phyloP scores from a whole-genome alignment of 2,113 vertebrate species.

The Leucosticte australis region DNA sequence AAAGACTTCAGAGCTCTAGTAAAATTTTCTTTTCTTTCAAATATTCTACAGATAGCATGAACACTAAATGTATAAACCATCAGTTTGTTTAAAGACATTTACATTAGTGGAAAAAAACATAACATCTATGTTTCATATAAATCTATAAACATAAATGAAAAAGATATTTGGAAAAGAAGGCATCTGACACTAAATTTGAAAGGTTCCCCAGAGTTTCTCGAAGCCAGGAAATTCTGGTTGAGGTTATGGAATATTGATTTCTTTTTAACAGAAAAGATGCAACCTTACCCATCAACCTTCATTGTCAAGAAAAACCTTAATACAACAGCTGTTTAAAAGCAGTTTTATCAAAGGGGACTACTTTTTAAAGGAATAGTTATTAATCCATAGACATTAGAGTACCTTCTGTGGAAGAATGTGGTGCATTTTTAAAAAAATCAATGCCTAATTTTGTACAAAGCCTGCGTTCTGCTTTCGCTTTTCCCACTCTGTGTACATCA shows the following conservation, averaged over 20 bases:
- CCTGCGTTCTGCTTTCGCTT: conserved; percentile 30
- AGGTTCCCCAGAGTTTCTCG: neutral
- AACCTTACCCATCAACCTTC: neutral
- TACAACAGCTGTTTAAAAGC: conserved; percentile 27
- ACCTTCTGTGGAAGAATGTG: conserved; percentile 15
- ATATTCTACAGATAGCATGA: neutral
- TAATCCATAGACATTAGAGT: conserved; percentile 29
- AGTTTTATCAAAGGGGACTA: neutral
- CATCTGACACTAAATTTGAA: neutral
- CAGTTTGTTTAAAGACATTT: neutral
- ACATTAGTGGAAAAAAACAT: neutral
- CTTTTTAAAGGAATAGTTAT: neutral
- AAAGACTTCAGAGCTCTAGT: neutral
- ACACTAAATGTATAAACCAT: neutral
- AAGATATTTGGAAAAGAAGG: conserved; percentile 13
- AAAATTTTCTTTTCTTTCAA: neutral
- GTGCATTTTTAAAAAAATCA: conserved; percentile 27
- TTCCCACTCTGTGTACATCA: neutral
- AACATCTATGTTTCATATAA: neutral
- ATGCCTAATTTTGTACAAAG: conserved; percentile 47
- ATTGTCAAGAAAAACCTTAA: conserved; percentile 16
- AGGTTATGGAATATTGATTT: conserved; percentile 43
- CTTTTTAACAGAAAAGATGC: conserved; percentile 28
- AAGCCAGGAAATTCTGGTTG: conserved; percentile 31
- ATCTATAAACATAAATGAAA: conserved; percentile 23